Conservation (phyloP, 2,888 invertebrate genomes). For the Caenorhabditis plicata region DNA sequence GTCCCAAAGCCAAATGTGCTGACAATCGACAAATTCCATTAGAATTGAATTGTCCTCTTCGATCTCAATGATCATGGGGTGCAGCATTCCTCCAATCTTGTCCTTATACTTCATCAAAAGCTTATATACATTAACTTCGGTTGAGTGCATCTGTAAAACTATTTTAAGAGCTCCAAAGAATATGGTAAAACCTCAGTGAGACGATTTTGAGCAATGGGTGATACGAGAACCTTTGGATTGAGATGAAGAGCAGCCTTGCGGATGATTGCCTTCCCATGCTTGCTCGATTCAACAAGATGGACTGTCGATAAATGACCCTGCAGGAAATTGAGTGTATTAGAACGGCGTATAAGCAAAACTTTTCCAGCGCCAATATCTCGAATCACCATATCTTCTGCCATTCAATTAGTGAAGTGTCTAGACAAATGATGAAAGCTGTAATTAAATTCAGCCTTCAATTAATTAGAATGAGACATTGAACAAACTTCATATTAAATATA, state of each 20-base stretch:
- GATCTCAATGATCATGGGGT: too few species aligned
- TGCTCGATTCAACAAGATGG: neutral
- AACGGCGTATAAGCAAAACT: neutral
- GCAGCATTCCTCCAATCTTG: too few species aligned
- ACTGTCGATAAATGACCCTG: conserved; percentile 3
- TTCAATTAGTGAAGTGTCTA: neutral
- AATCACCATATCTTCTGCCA: neutral
- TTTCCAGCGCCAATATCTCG: conserved; percentile 24
- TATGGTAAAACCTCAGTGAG: conserved; percentile 1
- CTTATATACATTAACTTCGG: conserved; percentile 17
- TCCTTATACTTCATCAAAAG: conserved; percentile 7
- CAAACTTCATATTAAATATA: too few species aligned
- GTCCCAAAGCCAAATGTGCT: conserved; percentile 6
- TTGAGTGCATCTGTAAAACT: conserved; percentile 11
- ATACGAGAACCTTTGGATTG: neutral
- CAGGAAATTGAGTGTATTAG: neutral
- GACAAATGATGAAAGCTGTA: too few species aligned
- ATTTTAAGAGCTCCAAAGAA: neutral
- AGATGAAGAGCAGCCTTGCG: neutral
- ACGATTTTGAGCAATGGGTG: conserved; percentile 2
- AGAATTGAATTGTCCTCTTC: too few species aligned
- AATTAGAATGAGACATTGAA: too few species aligned
- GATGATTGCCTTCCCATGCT: neutral
- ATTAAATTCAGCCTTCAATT: too few species aligned
- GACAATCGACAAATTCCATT: conserved; percentile 16